Conservation (phyloP, 2,797 vertebrate genomes). For the Gymnoscopelus braueri region DNA sequence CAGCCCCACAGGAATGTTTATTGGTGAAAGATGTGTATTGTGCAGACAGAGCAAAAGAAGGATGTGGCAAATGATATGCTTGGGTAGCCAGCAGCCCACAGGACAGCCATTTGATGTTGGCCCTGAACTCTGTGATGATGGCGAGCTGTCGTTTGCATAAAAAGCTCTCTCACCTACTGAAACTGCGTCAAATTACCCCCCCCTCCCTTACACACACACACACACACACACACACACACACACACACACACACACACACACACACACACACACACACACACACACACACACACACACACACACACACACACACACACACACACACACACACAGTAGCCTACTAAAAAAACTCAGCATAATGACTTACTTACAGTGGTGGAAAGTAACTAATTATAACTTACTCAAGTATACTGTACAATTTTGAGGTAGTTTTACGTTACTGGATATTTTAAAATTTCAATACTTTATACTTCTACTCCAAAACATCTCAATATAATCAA, state of each 20-base stretch:
- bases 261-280: conserved; percentile 13
- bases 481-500: conserved; percentile 13
- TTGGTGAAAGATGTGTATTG: conserved; percentile 61
- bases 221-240: no score
- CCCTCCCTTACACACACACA: no score
- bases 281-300: conserved; percentile 8
- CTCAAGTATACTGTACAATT: no score
- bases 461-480: no score
- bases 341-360: no score
- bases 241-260: conserved; percentile 6
- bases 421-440: no score
- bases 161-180: conserved; percentile 13
- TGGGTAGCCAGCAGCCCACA: conserved; percentile 54
- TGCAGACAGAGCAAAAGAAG: conserved; percentile 13
- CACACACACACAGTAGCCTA: background rate
- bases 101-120: conserved; percentile 62
- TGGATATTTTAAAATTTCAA: no score
- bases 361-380: no score
- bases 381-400: no score
- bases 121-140: conserved; percentile 33
- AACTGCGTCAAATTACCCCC: no score
- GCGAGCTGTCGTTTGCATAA: conserved; percentile 52
- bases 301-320: conserved; percentile 30
- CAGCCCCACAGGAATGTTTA: conserved; percentile 38
- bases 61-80: conserved; percentile 26